Percentiles rank a stretch among this genome's conserved stretches.
Evolutionary conservation across 30 jellyfish, hydroid and myxozoan species (phyloP).

Genomic region (Aurelia coerulea): DNA sequence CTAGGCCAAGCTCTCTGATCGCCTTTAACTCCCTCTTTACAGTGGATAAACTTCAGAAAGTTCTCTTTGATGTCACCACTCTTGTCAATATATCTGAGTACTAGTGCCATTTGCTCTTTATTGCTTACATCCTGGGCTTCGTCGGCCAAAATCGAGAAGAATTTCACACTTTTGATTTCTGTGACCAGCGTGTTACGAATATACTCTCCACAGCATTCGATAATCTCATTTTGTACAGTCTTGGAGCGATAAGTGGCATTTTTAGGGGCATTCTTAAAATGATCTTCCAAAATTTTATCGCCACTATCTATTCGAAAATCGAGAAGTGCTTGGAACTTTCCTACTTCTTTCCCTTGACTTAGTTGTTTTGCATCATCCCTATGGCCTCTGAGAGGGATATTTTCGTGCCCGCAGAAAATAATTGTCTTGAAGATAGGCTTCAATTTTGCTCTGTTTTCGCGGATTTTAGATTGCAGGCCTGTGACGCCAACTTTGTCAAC

Average conservation of each 20-base stretch:
- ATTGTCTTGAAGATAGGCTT: no score
- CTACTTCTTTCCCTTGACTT: not conserved
- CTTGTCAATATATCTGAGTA: not conserved
- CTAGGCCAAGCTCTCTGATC: not conserved
- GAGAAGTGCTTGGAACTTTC: constrained; percentile 34
- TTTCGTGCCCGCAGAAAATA: no score
- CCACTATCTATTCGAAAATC: constrained; percentile 45
- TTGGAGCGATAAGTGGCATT: constrained; percentile 43
- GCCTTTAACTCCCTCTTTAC: not conserved
- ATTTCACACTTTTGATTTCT: not conserved
- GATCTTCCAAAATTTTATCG: constrained; percentile 14
- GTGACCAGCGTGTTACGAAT: not conserved
- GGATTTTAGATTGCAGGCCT: not conserved
- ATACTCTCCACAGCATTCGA: constrained; percentile 18
- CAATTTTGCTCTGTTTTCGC: no score
- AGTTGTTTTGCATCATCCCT: not conserved
- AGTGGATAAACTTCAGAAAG: not conserved
- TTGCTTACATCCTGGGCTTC: constrained; percentile 1
- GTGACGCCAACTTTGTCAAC: not conserved
- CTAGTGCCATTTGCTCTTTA: constrained; percentile 21
- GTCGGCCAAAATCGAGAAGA: constrained; percentile 23
- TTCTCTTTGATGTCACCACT: not conserved
- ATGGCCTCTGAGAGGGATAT: not conserved
- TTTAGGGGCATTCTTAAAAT: constrained; percentile 10
- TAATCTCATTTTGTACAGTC: constrained; percentile 23